phyloP scores from a whole-genome alignment of 2,797 vertebrate genomes.

The Psittacula echo region DNA sequence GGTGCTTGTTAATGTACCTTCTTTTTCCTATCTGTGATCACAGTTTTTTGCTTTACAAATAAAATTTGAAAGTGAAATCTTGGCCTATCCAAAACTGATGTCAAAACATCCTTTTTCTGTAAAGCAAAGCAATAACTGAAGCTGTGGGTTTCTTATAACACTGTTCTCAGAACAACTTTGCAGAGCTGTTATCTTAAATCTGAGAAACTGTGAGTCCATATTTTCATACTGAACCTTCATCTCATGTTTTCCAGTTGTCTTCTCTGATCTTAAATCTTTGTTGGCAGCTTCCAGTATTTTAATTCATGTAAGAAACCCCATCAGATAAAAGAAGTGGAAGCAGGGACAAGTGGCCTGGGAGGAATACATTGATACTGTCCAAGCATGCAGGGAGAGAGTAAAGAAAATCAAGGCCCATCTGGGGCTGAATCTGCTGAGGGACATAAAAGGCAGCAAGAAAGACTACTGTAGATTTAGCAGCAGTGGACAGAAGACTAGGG shows the following conservation, averaged over 20 bases:
- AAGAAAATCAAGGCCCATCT: background rate
- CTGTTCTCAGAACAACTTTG: background rate
- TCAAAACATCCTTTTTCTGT: slow-evolving; percentile 18
- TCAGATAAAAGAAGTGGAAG: background rate
- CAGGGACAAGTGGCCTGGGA: background rate
- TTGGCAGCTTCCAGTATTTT: background rate
- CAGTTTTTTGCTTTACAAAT: slow-evolving; percentile 9
- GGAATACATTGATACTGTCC: background rate
- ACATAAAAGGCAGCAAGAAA: background rate
- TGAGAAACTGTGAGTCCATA: background rate
- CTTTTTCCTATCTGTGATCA: slow-evolving; percentile 42
- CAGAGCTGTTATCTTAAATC: background rate
- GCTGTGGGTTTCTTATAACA: background rate
- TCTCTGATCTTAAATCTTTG: background rate
- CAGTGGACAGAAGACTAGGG: background rate
- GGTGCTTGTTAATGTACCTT: slow-evolving; percentile 49
- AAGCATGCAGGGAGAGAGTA: background rate
- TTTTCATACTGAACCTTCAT: background rate
- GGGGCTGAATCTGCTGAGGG: background rate
- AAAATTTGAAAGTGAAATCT: slow-evolving; percentile 40
- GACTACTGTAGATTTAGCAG: too few relatives aligned
- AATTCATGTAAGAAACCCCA: background rate
- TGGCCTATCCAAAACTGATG: background rate
- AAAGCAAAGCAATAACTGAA: background rate
- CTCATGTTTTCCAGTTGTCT: background rate